Percentiles rank a stretch among this genome's conserved stretches.
These are phyloP conservation scores for Plumapathes pennacea DNA, from an alignment of 92 coral and sea anemone genomes.

Conservation along the genomic window DNA sequence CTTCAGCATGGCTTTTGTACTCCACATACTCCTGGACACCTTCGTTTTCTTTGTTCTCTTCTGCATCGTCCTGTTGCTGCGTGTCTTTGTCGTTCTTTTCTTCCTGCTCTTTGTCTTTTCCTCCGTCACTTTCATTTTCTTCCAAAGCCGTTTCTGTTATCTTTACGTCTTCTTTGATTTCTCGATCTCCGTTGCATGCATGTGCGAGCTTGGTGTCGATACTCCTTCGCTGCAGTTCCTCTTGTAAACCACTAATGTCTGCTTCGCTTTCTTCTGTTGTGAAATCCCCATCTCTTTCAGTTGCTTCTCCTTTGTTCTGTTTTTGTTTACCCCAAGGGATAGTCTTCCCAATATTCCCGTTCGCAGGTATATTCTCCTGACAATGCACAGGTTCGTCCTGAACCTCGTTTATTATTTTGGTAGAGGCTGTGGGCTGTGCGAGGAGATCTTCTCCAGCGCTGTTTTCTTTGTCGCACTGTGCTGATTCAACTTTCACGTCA, in stretches of 20 bases:
- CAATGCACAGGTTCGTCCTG: too few relatives aligned
- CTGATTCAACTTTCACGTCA: too few relatives aligned
- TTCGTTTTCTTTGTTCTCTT: background rate
- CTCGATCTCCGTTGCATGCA: background rate
- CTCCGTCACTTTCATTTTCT: slow-evolving; percentile 13
- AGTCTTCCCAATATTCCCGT: too few relatives aligned
- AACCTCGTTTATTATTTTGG: too few relatives aligned
- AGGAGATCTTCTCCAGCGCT: slow-evolving; percentile 8
- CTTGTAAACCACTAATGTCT: background rate
- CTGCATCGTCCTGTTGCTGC: slow-evolving; percentile 6
- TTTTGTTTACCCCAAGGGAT: too few relatives aligned
- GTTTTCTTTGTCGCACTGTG: too few relatives aligned
- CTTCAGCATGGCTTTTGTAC: background rate
- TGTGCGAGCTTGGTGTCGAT: too few relatives aligned
- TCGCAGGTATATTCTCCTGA: too few relatives aligned
- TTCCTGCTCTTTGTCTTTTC: slow-evolving; percentile 7
- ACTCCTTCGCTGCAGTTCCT: too few relatives aligned
- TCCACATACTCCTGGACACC: background rate
- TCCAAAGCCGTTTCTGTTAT: slow-evolving; percentile 15
- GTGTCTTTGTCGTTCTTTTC: slow-evolving; percentile 1
- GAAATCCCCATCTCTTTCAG: background rate
- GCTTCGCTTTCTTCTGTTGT: background rate
- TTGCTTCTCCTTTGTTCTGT: background rate
- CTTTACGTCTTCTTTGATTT: slow-evolving; percentile 22
- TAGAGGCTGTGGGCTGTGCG: background rate